Base-by-base conservation (phyloP, 2,888 invertebrate species). In the Platypus cylindrus region DNA sequence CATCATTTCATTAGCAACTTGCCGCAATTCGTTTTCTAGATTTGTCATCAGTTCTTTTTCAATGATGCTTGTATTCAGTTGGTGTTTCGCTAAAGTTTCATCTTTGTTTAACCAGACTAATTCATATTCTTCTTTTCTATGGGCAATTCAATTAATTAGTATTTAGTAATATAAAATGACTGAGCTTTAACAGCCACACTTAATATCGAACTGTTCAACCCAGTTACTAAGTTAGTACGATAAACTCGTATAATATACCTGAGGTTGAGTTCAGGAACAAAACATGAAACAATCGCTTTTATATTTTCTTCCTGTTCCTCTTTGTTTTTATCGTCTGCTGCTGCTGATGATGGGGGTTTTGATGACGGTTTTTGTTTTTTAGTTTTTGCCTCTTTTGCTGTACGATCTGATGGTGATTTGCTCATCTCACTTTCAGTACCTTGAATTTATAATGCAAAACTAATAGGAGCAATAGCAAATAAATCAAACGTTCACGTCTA, bases 81-180 rank as follows among this genome's bases (percentile, higher is more conserved):
- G 69, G 56, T 93, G 90, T 31, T 72, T 66, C 0, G 75, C 70
- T 59, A 89, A 85, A 2, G 68, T 64, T 52, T 90, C 89, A 47
- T 86, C 81, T 55, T 78, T 79, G 34, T 74, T 73, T 48, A 75
- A 76, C 93, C 93, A 94, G 15, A 79, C 69, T 41, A 82, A 87
- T 55, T 81, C 78, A 53, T 77, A 79, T 49, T 83, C 84, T 53
- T 79, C 75, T 59, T 79, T 79, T 22, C 38, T 37, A 31, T n/a
- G n/a, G n/a, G n/a, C n/a, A 17, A 30, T 23, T 22, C n/a, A n/a
- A n/a, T n/a, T n/a, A n/a, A n/a, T 20, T 8, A 8, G 22, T 8
- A 20, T 8, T 20, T n/a, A n/a, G n/a, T n/a, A n/a, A n/a, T n/a
- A n/a, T n/a, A n/a, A n/a, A n/a, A n/a, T n/a, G n/a, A n/a, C n/a